These are phyloP conservation scores for Periophthalmus modestus DNA, from an alignment of 2,113 vertebrate genomes.

Conservation along the genomic window DNA sequence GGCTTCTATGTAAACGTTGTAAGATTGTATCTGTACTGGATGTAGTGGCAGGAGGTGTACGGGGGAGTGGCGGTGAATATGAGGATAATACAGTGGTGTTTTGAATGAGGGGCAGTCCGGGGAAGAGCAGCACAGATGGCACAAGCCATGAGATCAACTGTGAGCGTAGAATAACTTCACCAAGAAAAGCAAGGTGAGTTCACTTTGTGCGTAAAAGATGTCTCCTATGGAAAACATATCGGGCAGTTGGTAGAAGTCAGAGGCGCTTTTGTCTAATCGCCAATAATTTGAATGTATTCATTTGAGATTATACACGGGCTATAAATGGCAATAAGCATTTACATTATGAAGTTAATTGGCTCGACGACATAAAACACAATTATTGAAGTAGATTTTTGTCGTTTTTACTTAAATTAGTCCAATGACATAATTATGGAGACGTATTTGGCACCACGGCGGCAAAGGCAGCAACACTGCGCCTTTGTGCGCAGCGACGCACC, in stretches of 20 bases:
- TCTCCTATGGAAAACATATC: neutral
- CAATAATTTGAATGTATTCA: no score
- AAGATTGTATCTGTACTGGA: no score
- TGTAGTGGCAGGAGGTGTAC: slow-evolving; percentile 10
- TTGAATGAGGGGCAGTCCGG: slow-evolving; percentile 50
- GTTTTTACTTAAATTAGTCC: slow-evolving; percentile 3
- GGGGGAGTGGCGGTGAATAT: slow-evolving; percentile 33
- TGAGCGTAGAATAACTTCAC: slow-evolving; percentile 14
- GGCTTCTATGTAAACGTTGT: neutral
- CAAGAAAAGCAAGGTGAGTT: slow-evolving; percentile 51
- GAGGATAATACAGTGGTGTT: slow-evolving; percentile 58
- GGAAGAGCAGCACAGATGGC: slow-evolving; percentile 19
- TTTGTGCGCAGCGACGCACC: slow-evolving; percentile 68
- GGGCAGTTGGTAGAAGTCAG: neutral
- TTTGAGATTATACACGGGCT: neutral
- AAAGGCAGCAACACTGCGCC: slow-evolving; percentile 67
- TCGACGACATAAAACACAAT: neutral
- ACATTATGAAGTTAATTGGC: neutral
- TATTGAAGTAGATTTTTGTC: neutral
- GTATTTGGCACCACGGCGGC: slow-evolving; percentile 37
- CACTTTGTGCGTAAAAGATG: neutral
- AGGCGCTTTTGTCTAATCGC: neutral
- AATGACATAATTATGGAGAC: slow-evolving; percentile 9
- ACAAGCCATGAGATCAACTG: slow-evolving; percentile 32
- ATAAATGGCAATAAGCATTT: neutral